phyloP scores from a whole-genome alignment of 2,797 vertebrate species.

The Lycodopsis pacificus region DNA sequence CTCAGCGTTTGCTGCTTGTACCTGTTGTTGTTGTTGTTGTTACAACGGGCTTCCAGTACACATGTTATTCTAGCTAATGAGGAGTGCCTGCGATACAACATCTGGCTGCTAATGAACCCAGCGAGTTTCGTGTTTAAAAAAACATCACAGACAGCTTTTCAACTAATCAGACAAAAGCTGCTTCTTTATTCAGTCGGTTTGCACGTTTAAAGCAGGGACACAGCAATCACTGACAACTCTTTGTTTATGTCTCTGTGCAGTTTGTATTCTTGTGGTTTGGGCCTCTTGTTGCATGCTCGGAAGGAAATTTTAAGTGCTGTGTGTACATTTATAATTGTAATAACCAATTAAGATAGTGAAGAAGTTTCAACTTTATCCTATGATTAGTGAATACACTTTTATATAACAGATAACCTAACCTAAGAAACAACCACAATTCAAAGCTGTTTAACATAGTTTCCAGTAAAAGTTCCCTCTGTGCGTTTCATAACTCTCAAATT shows the following conservation, averaged over 20 bases:
- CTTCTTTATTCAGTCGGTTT: neutral
- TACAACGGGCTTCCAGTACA: constrained; percentile 8
- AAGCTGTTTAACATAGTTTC: neutral
- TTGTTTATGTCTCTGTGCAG: neutral
- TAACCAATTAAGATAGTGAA: neutral
- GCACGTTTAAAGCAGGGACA: neutral
- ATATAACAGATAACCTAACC: neutral
- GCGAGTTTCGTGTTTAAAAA: constrained; percentile 6
- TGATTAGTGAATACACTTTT: neutral
- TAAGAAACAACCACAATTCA: neutral
- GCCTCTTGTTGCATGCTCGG: neutral
- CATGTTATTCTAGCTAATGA: constrained; percentile 10
- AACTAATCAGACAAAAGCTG: constrained; percentile 2
- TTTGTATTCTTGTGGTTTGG: neutral
- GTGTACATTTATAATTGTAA: neutral
- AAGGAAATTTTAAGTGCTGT: neutral
- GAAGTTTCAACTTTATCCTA: neutral
- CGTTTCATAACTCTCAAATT: neutral
- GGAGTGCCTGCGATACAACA: neutral
- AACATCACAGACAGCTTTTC: constrained; percentile 9
- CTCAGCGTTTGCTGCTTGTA: constrained; percentile 15
- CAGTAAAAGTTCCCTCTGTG: neutral
- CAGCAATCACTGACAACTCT: neutral
- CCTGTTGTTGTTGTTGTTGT: neutral
- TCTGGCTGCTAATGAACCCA: constrained; percentile 27